A percentile compares a stretch with the other conserved stretches of the same genome.
Evolutionary conservation across 2,888 invertebrate genomes (phyloP).

Genomic region (Ophioninae sp.): DNA sequence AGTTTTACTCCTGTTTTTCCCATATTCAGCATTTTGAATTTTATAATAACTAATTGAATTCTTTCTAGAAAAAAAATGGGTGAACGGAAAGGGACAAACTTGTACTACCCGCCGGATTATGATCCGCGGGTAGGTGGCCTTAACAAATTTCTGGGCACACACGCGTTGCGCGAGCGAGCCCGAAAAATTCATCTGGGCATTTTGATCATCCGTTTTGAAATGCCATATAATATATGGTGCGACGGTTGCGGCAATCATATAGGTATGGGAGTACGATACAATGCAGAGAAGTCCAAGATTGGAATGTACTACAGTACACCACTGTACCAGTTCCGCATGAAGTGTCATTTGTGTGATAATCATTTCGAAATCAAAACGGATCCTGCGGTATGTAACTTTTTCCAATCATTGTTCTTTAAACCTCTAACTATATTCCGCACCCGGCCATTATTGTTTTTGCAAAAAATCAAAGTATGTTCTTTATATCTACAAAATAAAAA

Average conservation of each 20-base stretch:
- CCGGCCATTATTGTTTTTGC: no score
- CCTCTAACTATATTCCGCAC: background rate
- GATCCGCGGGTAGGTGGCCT: conserved; percentile 97
- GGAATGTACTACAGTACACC: conserved; percentile 99
- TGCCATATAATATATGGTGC: conserved; percentile 99
- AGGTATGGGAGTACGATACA: conserved; percentile 99
- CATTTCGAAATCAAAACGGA: conserved; percentile 99
- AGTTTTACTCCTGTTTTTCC: background rate
- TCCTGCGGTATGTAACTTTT: conserved; percentile 88
- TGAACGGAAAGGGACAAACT: conserved; percentile 98
- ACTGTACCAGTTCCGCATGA: conserved; percentile 99
- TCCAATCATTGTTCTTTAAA: background rate
- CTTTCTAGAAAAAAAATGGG: conserved; percentile 85
- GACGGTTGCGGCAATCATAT: conserved; percentile 99
- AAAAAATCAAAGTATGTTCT: background rate
- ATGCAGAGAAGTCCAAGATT: conserved; percentile 94
- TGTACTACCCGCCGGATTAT: conserved; percentile 99
- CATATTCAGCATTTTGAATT: background rate
- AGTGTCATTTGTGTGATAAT: conserved; percentile 98
- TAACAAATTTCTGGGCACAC: conserved; percentile 96
- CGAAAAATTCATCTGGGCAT: conserved; percentile 98
- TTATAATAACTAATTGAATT: background rate
- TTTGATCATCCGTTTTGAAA: conserved; percentile 97
- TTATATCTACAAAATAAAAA: background rate
- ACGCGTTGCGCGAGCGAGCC: conserved; percentile 97